phyloP scores from a whole-genome alignment of 37 sponge, comb jelly and placozoan species.

The Geodia barretti region DNA sequence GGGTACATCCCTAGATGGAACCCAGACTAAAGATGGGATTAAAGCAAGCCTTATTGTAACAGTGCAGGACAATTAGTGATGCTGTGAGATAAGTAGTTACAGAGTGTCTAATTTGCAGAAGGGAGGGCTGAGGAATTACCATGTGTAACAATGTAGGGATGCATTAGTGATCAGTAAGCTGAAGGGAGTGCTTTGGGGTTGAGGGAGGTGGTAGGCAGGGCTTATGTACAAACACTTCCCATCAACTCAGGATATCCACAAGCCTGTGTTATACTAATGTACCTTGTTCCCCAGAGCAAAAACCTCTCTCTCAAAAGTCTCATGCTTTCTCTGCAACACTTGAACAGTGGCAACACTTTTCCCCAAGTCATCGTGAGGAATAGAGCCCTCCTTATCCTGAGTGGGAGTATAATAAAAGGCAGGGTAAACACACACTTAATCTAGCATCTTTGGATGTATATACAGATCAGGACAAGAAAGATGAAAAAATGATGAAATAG shows the following conservation, averaged over 20 bases:
- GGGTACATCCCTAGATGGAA: no score
- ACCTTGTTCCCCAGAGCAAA: slow-evolving; percentile 86
- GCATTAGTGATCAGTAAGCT: no score
- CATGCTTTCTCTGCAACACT: slow-evolving; percentile 81
- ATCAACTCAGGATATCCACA: background rate
- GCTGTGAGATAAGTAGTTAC: no score
- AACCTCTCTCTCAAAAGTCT: slow-evolving; percentile 81
- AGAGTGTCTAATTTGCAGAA: no score
- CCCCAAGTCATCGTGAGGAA: slow-evolving; percentile 84
- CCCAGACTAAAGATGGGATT: no score
- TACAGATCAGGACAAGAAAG: background rate
- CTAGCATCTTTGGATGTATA: background rate
- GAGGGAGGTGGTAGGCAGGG: background rate
- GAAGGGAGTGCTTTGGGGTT: background rate
- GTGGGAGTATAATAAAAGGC: background rate
- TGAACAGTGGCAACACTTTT: slow-evolving; percentile 74
- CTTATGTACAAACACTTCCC: background rate
- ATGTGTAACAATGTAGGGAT: no score
- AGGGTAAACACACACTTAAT: background rate
- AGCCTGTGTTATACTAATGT: background rate
- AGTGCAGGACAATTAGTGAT: no score
- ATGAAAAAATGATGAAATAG: background rate
- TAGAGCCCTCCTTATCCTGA: slow-evolving; percentile 75
- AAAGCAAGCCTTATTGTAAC: no score
- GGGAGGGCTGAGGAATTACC: no score